Base-by-base conservation (phyloP, 2,113 vertebrate species). In the Brachionichthys hirsutus region DNA sequence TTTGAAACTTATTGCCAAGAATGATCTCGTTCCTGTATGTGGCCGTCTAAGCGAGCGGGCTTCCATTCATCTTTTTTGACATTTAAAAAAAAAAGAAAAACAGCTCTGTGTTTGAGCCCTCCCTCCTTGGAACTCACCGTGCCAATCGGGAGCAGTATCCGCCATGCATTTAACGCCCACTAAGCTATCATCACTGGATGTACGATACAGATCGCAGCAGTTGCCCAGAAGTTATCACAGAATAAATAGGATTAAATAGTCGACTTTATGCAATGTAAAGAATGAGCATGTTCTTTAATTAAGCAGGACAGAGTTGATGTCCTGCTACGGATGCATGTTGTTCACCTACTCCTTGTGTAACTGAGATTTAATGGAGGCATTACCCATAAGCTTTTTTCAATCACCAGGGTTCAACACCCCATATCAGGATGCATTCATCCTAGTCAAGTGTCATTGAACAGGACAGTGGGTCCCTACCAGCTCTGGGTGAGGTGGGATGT, bases 141-240 rank as follows among this genome's bases (percentile, higher is more conserved):
- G 70, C 72, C 67, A 75, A 71, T 72, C 61, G 4, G 6, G 48
- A 46, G 36, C 40, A 41, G 62, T 66, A 78, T 79, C 78, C 67
- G 77, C 83, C 80, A 80, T 82, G 73, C 68, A 76, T 85, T 85
- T 84, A 80, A 82, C 80, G 43, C 74, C 74, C 79, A 64, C 77
- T 87, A 85, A 89, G 87, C 82, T 87, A 80, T 78, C 74, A 85
- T 86, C 82, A 59, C 86, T 82, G 85, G 76, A 87, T 88, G 86
- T 86, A 86, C 34, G 86, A 85, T 82, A 86, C 86, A 77, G 77
- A 78, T 49, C 64, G 77, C 59, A 53, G 62, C 34, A 42, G 76
- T 80, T 81, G 77, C 71, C 68, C 57, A 60, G 82, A 75, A 83
- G 71, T 75, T 80, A 82, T 80, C 73, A 69, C 70, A 45, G 67